Conservation (phyloP, 2,888 invertebrate genomes). For the Drosophila planitibia region DNA sequence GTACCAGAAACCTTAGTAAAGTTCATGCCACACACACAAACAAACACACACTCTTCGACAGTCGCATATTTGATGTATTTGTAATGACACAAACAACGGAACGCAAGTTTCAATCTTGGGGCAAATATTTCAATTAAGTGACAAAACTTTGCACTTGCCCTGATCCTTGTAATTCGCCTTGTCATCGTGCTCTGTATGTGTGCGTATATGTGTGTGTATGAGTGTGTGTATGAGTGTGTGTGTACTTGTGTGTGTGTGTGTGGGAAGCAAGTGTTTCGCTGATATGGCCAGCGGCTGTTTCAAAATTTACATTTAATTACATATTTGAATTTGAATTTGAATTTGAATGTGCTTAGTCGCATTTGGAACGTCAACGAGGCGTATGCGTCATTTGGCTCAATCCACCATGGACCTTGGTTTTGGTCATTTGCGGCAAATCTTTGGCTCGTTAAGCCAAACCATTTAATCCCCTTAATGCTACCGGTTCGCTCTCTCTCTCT, state of each 20-base stretch:
- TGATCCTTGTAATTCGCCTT: slow-evolving; percentile 65
- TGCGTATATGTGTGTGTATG: slow-evolving; percentile 9
- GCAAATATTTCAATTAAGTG: slow-evolving; percentile 84
- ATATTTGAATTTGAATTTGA: slow-evolving; percentile 69
- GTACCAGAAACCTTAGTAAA: slow-evolving; percentile 51
- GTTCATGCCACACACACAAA: slow-evolving; percentile 23
- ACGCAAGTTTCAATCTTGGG: slow-evolving; percentile 78
- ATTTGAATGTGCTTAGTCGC: slow-evolving; percentile 57
- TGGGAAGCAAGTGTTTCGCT: slow-evolving; percentile 13
- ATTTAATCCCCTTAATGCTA: slow-evolving; percentile 56
- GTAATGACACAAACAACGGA: slow-evolving; percentile 65
- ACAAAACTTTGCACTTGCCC: slow-evolving; percentile 79
- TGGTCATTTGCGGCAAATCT: slow-evolving; percentile 66
- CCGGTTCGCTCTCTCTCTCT: background rate
- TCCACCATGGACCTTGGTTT: slow-evolving; percentile 10
- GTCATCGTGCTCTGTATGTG: slow-evolving; percentile 36
- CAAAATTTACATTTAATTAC: slow-evolving; percentile 79
- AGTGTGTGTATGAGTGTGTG: slow-evolving; percentile 15
- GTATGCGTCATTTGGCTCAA: slow-evolving; percentile 61
- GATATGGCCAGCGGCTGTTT: slow-evolving; percentile 49
- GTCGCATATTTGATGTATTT: slow-evolving; percentile 44
- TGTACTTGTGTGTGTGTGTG: background rate
- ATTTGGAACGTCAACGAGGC: slow-evolving; percentile 56
- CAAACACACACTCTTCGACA: background rate
- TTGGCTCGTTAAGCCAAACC: slow-evolving; percentile 71